phyloP scores from a whole-genome alignment of 1,140 invertebrate genomes.

The Caenorhabditis remanei region DNA sequence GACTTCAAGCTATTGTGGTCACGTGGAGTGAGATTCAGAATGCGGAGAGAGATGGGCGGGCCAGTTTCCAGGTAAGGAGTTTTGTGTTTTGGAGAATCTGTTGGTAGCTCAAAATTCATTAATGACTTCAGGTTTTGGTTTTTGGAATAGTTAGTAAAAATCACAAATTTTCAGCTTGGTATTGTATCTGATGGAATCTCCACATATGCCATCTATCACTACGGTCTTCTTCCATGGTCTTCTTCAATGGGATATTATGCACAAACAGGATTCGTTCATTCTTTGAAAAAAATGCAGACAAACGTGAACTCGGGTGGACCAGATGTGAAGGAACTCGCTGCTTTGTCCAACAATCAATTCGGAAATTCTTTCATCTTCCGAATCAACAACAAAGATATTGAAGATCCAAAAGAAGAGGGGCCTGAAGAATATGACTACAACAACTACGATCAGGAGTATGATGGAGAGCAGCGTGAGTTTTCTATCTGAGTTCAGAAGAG shows the following conservation, averaged over 20 bases:
- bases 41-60: conserved; percentile 49
- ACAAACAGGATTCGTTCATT: conserved; percentile 60
- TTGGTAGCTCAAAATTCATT: background rate
- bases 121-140: no score
- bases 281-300: conserved; percentile 51
- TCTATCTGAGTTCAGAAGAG: conserved; percentile 28
- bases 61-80: conserved; percentile 57
- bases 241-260: conserved; percentile 64
- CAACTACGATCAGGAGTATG: conserved; percentile 65
- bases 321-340: conserved; percentile 60
- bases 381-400: conserved; percentile 59
- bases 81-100: background rate
- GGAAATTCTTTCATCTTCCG: conserved; percentile 66
- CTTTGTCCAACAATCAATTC: conserved; percentile 63
- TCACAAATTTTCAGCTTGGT: conserved; percentile 55
- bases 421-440: conserved; percentile 66
- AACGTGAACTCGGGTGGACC: conserved; percentile 64
- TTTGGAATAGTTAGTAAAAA: no score
- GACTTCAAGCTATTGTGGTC: conserved; percentile 59
- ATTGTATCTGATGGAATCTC: conserved; percentile 60
- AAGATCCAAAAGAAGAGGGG: conserved; percentile 63
- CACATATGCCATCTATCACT: conserved; percentile 62
- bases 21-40: conserved; percentile 60
- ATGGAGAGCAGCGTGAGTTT: conserved; percentile 53
- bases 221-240: conserved; percentile 56